Evolutionary conservation across 2,113 vertebrate species (phyloP).

Genomic region (Plestiodon gilberti): DNA sequence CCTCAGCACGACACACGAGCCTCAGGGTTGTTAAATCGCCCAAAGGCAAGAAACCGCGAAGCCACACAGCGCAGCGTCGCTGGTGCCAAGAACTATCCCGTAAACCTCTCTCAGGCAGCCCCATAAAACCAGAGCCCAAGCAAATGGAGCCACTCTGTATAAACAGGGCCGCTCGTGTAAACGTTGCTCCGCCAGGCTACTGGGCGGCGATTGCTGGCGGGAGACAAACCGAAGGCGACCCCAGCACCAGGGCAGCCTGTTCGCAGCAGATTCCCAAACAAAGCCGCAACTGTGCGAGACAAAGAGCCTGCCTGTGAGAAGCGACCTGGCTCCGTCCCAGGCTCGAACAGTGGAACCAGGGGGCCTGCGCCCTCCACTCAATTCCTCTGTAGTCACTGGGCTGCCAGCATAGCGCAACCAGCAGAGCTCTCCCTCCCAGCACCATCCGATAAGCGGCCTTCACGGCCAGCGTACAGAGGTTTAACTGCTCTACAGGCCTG

Average conservation of each 20-base stretch:
- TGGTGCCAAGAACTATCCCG: not conserved
- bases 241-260: not conserved
- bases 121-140: not conserved
- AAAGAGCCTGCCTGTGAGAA: not conserved
- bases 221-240: slow-evolving; percentile 11
- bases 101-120: not conserved
- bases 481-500: not conserved
- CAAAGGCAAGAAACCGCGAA: not conserved
- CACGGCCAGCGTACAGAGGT: too few species aligned
- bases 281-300: accelerated
- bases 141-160: not conserved
- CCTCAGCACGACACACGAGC: not conserved
- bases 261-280: not conserved
- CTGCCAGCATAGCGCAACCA: not conserved
- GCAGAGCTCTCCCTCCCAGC: not conserved
- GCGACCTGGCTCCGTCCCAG: not conserved
- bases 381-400: not conserved
- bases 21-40: not conserved
- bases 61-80: not conserved
- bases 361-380: not conserved
- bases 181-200: not conserved
- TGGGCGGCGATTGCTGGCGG: not conserved
- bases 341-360: not conserved
- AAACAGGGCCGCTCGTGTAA: slow-evolving; percentile 21
- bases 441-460: not conserved